Conservation (phyloP, 2,797 vertebrate species). For the Lithobates sylvaticus region DNA sequence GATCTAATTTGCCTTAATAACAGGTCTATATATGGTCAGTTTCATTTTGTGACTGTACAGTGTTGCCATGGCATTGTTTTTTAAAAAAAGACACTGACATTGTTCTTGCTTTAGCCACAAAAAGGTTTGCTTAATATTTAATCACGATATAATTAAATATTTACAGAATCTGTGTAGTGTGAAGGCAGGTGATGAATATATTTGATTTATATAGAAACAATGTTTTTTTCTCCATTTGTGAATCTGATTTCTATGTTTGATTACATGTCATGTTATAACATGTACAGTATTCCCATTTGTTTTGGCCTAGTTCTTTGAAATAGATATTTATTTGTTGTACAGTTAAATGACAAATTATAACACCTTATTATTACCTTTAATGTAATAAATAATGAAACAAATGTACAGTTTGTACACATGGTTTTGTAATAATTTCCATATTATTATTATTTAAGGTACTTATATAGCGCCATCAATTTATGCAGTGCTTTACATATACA, state of each 20-base stretch:
- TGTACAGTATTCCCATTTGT: conserved; percentile 18
- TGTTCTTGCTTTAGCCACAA: neutral
- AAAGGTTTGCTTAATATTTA: neutral
- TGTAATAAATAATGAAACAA: no score
- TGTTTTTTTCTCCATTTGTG: neutral
- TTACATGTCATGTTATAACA: neutral
- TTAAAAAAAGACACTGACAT: no score
- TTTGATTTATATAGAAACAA: conserved; percentile 2
- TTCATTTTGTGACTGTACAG: neutral
- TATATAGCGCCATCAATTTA: no score
- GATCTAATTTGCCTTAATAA: no score
- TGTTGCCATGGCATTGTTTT: neutral
- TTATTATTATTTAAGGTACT: no score
- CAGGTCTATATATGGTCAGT: neutral
- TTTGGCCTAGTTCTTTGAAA: conserved; percentile 24
- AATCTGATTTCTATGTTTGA: neutral
- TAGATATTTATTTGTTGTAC: conserved; percentile 1
- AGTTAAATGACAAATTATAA: neutral
- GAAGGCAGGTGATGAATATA: neutral
- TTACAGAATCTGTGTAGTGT: neutral
- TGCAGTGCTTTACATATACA: no score
- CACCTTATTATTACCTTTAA: neutral
- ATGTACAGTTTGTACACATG: no score
- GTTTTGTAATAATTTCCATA: no score
- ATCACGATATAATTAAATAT: neutral